Base-by-base conservation (phyloP, 53 echinoderm and acorn worm genomes). In the Henricia sp. region DNA sequence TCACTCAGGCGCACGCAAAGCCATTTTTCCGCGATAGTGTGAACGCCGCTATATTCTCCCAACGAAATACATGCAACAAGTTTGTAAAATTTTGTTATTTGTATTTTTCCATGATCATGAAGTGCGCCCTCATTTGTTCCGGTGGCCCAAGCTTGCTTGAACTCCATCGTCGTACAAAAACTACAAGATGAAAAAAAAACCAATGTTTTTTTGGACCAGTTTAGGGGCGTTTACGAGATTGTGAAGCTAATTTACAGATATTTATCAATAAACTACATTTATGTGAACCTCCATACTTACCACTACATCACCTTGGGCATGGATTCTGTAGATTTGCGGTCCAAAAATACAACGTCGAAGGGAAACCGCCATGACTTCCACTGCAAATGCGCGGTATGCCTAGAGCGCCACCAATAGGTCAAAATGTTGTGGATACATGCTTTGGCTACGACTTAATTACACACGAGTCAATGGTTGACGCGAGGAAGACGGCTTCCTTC, bases 261-360 rank as follows among this genome's bases (percentile, higher is more conserved):
- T 14, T 10, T 46, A 10, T 46, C 48, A 46, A 46, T 46, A 10
- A 10, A 46, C 48, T 14, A 10, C 48, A 46, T 10, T 46, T 46
- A 28, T 32, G 21, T 48, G 3, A 50, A n/a, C 20, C 28, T 37
- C 39, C 21, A 38, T 8, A 24, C 48, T 78, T 8, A 78, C 78
- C 78, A 43, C 4, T 11, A 14, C 32, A 30, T 63, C 50, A 14
- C 27, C 60, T 12, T 26, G 37, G 27, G 73, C 36, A 27, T 85
- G 85, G 39, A 85, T 71, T 72, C 85, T 40, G 48, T 85, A 85
- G 35, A 85, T 63, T 41, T 72, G 72, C 10, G 85, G 85, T 2
- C 85, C 85, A 64, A 85, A 85, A 40, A 85, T 85, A 33, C 85
- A 85, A 21, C 73, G 72, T 6, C 73, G 46, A 68, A 83, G 46